These are phyloP conservation scores for Patella depressa DNA, from an alignment of 2,888 invertebrate genomes.

Conservation along the genomic window DNA sequence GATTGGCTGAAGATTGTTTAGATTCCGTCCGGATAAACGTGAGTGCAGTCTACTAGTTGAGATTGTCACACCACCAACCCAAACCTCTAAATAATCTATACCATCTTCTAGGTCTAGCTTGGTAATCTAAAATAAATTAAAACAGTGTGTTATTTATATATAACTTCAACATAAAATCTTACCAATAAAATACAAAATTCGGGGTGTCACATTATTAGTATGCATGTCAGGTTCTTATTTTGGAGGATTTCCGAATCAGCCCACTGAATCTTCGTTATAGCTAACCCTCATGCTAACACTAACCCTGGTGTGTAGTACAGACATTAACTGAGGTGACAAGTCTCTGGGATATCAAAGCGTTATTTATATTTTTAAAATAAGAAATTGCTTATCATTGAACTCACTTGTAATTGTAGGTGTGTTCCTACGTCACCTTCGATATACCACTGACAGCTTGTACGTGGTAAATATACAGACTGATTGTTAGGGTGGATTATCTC, in stretches of 20 bases:
- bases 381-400: neutral
- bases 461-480: slow-evolving; percentile 28
- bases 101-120: slow-evolving; percentile 42
- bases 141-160: no score
- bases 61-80: slow-evolving; percentile 42
- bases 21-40: slow-evolving; percentile 40
- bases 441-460: slow-evolving; percentile 46
- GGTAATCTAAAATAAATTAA: slow-evolving; percentile 36
- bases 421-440: slow-evolving; percentile 43
- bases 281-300: no score
- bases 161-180: no score
- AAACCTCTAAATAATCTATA: slow-evolving; percentile 50
- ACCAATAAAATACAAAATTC: no score
- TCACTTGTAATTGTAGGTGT: slow-evolving; percentile 46
- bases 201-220: no score
- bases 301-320: neutral
- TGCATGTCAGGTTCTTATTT: no score
- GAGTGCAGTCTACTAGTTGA: slow-evolving; percentile 34
- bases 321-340: neutral
- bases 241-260: no score
- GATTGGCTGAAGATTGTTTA: slow-evolving; percentile 21
- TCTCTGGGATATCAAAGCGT: neutral
- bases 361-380: neutral
- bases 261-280: no score
- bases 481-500: slow-evolving; percentile 22